A percentile compares a stretch with the other conserved stretches of the same genome.
Conservation (phyloP, 1,140 invertebrate genomes). For the Papilio polyxenes region DNA sequence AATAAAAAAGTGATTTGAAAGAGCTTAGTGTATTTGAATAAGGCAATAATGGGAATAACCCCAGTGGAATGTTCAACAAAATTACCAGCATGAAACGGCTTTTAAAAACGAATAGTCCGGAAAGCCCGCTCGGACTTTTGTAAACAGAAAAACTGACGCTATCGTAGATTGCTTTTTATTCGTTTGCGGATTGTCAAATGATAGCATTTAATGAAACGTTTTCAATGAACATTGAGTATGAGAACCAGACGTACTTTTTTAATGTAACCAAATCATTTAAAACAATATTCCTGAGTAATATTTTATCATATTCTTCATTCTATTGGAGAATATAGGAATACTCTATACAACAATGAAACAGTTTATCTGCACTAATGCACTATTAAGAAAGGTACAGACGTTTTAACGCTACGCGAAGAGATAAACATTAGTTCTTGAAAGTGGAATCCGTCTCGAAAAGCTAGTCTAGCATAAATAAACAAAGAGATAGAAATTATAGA, state of each 20-base stretch:
- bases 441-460: no score
- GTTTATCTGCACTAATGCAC: no score
- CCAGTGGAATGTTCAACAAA: conserved; percentile 16
- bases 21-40: conserved; percentile 20
- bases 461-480: no score
- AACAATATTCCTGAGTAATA: neutral
- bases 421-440: no score
- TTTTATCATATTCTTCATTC: no score
- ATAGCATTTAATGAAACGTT: conserved; percentile 4
- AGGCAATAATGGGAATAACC: conserved; percentile 27
- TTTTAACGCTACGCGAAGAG: no score
- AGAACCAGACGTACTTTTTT: neutral
- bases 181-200: conserved; percentile 22
- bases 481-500: no score
- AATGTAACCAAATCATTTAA: neutral
- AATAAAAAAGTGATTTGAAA: conserved; percentile 22
- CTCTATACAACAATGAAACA: no score
- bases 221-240: neutral
- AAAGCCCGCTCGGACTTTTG: conserved; percentile 9
- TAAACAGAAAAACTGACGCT: conserved; percentile 27
- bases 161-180: conserved; percentile 27
- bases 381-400: no score
- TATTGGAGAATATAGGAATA: no score
- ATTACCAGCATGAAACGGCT: conserved; percentile 15
- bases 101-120: conserved; percentile 19